A percentile compares a stretch with the other conserved stretches of the same genome.
phyloP scores from a whole-genome alignment of 2,888 invertebrate species.

The Cylindroiulus punctatus region DNA sequence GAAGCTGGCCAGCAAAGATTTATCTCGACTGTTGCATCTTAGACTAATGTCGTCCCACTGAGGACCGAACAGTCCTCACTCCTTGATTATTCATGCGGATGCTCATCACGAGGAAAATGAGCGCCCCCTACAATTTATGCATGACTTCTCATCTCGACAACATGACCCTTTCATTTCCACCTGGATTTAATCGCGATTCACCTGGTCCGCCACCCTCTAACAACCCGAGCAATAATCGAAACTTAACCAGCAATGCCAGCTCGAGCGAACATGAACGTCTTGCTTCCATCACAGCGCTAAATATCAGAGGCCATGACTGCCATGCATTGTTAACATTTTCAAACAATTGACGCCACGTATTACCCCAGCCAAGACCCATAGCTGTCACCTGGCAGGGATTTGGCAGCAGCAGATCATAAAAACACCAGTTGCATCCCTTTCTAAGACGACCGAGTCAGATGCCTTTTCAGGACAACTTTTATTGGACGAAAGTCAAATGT shows the following conservation, averaged over 20 bases:
- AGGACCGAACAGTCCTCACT: neutral
- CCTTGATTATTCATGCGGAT: conserved; percentile 15
- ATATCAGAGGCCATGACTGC: no score
- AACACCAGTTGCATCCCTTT: conserved; percentile 51
- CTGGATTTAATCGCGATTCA: neutral
- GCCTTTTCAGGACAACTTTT: conserved; percentile 10
- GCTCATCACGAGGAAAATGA: neutral
- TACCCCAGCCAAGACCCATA: neutral
- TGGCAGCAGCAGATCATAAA: neutral
- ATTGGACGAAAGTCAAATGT: conserved; percentile 41
- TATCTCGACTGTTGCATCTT: conserved; percentile 1
- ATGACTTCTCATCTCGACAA: conserved; percentile 11
- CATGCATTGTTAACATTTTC: no score
- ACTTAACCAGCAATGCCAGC: neutral
- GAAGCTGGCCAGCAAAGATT: neutral
- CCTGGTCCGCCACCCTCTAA: neutral
- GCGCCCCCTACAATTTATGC: neutral
- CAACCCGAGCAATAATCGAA: neutral
- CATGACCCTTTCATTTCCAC: neutral
- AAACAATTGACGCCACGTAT: neutral
- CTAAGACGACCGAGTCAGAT: neutral
- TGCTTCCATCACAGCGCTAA: no score
- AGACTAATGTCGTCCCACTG: conserved; percentile 11
- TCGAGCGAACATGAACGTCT: neutral
- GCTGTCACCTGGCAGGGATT: neutral